These are phyloP conservation scores for Mormyrops attenuatus DNA, from an alignment of 2,797 vertebrate genomes.

Conservation along the genomic window DNA sequence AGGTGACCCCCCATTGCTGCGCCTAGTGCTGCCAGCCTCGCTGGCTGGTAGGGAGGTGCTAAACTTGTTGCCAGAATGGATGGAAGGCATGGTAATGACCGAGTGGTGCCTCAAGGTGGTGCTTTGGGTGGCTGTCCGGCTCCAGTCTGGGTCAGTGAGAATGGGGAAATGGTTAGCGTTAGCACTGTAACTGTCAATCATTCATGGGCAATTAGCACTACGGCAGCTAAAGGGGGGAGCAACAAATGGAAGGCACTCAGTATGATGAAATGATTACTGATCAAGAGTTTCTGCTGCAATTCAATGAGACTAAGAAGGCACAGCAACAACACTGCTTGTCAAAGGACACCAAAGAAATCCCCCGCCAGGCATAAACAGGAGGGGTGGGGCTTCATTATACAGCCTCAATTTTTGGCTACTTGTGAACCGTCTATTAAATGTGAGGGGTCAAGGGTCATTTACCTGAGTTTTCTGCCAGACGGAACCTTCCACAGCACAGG, in stretches of 20 bases:
- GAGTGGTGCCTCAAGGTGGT: conserved; percentile 67
- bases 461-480: conserved; percentile 87
- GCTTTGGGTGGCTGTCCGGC: conserved; percentile 77
- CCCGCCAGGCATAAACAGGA: neutral
- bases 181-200: neutral
- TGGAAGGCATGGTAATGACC: conserved; percentile 56
- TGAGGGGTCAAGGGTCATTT: conserved; percentile 30
- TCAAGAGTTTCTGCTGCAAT: neutral
- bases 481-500: conserved; percentile 82
- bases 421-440: too few relatives aligned
- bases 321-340: neutral
- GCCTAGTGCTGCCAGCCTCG: conserved; percentile 52
- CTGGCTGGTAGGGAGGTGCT: conserved; percentile 69
- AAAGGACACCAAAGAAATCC: neutral
- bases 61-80: conserved; percentile 63
- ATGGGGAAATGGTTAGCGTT: neutral
- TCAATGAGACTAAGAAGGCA: neutral
- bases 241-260: neutral
- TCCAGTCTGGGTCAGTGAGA: conserved; percentile 72
- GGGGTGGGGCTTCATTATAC: neutral
- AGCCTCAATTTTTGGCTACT: neutral
- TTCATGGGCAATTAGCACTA: neutral
- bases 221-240: neutral
- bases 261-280: neutral
- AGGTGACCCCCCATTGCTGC: conserved; percentile 48